A percentile compares a stretch with the other conserved stretches of the same genome.
Evolutionary conservation across 2,888 invertebrate genomes (phyloP).

Genomic region (Cotesia congregata): DNA sequence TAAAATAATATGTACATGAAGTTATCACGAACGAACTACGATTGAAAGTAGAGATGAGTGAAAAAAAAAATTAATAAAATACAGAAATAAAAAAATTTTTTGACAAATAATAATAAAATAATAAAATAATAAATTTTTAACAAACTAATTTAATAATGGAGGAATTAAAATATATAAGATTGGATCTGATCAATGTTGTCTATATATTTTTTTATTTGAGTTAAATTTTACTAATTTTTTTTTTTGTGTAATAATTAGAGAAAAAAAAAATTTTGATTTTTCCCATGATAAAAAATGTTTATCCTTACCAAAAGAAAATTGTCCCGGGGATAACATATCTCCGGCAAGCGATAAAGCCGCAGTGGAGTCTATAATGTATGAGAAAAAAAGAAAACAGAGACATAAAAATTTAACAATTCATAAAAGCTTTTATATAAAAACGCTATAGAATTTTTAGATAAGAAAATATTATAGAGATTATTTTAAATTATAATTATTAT

Average conservation of each 20-base stretch:
- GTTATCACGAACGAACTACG: neutral
- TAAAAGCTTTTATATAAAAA: slow-evolving; percentile 24
- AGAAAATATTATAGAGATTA: neutral
- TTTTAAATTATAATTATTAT: too few species aligned
- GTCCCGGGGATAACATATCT: slow-evolving; percentile 45
- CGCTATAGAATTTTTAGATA: slow-evolving; percentile 9
- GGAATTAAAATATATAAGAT: neutral
- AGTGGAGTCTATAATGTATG: slow-evolving; percentile 43
- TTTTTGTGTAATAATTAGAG: slow-evolving; percentile 17
- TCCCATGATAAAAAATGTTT: slow-evolving; percentile 39
- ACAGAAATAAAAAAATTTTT: slow-evolving; percentile 6
- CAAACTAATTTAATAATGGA: neutral
- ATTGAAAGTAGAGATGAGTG: neutral
- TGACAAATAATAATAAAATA: slow-evolving; percentile 4
- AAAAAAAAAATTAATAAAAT: slow-evolving; percentile 7
- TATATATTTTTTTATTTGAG: slow-evolving; percentile 20
- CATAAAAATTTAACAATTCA: slow-evolving; percentile 39
- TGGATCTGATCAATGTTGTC: slow-evolving; percentile 14
- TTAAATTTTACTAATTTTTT: slow-evolving; percentile 25
- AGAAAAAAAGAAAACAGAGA: slow-evolving; percentile 44
- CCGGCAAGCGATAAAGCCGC: slow-evolving; percentile 45
- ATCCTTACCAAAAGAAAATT: slow-evolving; percentile 46
- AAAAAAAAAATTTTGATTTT: slow-evolving; percentile 36
- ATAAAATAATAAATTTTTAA: slow-evolving; percentile 12
- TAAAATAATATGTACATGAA: neutral